Evolutionary conservation across 1,140 invertebrate genomes (phyloP).

Genomic region (Cotesia typhae): DNA sequence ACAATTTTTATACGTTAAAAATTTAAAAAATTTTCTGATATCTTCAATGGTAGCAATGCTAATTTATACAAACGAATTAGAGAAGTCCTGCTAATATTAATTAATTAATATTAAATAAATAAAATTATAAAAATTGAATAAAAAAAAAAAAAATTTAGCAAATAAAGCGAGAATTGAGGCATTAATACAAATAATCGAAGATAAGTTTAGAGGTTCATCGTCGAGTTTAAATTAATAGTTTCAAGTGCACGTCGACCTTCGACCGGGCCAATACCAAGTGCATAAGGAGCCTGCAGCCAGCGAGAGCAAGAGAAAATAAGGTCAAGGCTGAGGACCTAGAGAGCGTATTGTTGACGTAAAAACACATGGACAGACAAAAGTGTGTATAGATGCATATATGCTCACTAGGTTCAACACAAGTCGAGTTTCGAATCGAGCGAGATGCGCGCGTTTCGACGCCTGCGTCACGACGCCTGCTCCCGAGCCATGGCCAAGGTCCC

Average conservation of each 20-base stretch:
- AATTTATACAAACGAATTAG: too few relatives aligned
- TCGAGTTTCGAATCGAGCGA: constrained; percentile 50
- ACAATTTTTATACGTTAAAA: too few relatives aligned
- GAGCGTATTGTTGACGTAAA: constrained; percentile 2
- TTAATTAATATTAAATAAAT: too few relatives aligned
- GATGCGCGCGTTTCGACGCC: constrained; percentile 54
- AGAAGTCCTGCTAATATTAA: too few relatives aligned
- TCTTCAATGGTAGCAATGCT: too few relatives aligned
- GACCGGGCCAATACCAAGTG: constrained; percentile 24
- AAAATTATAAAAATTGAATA: too few relatives aligned
- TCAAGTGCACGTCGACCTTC: constrained; percentile 26
- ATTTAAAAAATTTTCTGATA: too few relatives aligned
- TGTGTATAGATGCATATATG: not conserved
- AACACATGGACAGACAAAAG: not conserved
- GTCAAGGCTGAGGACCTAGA: constrained; percentile 44
- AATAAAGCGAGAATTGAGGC: too few relatives aligned
- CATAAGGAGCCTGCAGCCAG: not conserved
- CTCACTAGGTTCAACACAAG: constrained; percentile 1
- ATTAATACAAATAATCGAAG: too few relatives aligned
- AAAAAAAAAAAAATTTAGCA: too few relatives aligned
- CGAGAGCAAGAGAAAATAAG: constrained; percentile 38
- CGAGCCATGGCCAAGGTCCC: constrained; percentile 60
- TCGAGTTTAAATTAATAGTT: not conserved
- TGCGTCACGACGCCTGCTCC: constrained; percentile 33
- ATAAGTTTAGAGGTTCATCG: not conserved